Evolutionary conservation across 2,797 vertebrate genomes (phyloP), one percentile per base, ranked within the genome.

Genomic region (Rallus crepitans): DNA sequence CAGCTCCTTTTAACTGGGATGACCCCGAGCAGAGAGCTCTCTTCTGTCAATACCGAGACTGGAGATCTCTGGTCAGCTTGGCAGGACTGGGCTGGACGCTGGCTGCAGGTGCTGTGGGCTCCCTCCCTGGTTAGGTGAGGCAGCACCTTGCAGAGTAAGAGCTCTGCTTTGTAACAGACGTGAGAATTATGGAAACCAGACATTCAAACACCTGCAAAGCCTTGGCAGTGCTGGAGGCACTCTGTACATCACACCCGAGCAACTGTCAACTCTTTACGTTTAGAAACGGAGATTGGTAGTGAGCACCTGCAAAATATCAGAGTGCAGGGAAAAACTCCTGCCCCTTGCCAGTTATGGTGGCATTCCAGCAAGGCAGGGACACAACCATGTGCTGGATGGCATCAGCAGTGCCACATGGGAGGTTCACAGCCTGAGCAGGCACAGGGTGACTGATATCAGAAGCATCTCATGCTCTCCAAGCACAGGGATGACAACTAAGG

Each of bases 31-130:
- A 7, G 50, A 33, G 0, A 81, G 60, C 19, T 50, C 37, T 42
- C 40, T n/a, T 35, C 66, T 47, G 59, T 42, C 68, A 39, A 11
- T 8, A 55, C 31, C 0, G 2, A 53, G 72, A 40, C 20, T 0
- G 0, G 0, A 55, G 73, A 45, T 57, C 30, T 71, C 47, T 4
- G 7, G 47, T 12, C 61, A 42, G 48, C 30, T 35, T 23, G 15
- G 48, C 50, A 39, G 71, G 35, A 55, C 45, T 3, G 15, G 8
- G 56, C 5, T 8, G 53, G 82, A 65, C 27, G 64, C 4, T 0
- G 0, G 40, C 59, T 2, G 1, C 17, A 19, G 39, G 42, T 15
- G 8, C 70, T 3, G 15, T 0, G 15, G 40, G 73, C 28, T 52
- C 35, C 13, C 21, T 8, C n/a, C 25, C 48, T 4, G 0, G 2